Conservation (phyloP, 2,797 vertebrate species). For the Nyctibius grandis region DNA sequence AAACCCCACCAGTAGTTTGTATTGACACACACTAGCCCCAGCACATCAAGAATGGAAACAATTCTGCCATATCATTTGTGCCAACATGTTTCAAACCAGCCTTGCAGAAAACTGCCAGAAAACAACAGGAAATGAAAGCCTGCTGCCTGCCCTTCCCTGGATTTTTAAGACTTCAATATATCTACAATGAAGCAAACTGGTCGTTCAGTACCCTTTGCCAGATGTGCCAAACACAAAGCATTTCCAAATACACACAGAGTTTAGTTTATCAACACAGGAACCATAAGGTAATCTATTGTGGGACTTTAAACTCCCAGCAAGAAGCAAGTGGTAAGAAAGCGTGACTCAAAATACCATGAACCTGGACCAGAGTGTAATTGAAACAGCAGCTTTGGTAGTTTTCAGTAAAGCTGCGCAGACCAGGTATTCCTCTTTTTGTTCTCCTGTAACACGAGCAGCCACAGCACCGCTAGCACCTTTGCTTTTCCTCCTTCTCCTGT, state of each 20-base stretch:
- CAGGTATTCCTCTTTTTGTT: fast-evolving
- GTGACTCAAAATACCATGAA: background rate
- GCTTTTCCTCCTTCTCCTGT: background rate
- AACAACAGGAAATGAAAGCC: background rate
- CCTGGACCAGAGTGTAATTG: background rate
- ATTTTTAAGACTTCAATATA: background rate
- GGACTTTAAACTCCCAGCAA: background rate
- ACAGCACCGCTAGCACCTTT: background rate
- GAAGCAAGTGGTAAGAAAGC: background rate
- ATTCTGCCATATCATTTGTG: background rate
- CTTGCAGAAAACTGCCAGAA: background rate
- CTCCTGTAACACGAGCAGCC: background rate
- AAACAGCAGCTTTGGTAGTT: background rate
- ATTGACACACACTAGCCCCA: background rate
- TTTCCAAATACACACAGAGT: background rate
- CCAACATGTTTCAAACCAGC: background rate
- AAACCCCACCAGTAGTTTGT: background rate
- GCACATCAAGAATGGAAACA: background rate
- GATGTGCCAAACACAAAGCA: background rate
- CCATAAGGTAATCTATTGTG: background rate
- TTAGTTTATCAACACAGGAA: background rate
- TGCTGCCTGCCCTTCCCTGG: background rate
- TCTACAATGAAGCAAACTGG: background rate
- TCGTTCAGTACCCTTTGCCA: background rate
- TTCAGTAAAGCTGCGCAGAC: background rate